Percentiles rank a stretch among this genome's conserved stretches.
Conservation (phyloP, 2,888 invertebrate genomes). For the Sylvicola cinctus region DNA sequence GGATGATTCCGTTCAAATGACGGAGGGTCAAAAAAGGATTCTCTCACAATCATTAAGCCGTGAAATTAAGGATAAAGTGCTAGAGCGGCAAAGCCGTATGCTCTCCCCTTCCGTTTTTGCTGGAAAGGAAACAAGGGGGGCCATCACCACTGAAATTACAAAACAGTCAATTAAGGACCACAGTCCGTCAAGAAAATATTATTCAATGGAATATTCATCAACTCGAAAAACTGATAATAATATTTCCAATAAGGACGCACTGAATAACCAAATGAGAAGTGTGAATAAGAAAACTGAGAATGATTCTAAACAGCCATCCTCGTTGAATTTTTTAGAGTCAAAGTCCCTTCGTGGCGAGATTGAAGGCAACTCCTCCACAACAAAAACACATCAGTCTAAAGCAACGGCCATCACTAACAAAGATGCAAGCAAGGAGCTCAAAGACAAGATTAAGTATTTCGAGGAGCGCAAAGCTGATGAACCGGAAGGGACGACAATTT, state of each 20-base stretch:
- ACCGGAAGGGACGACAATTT: slow-evolving; percentile 28
- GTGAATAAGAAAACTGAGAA: slow-evolving; percentile 16
- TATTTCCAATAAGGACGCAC: too few species aligned
- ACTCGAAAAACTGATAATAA: not conserved
- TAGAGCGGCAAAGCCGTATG: slow-evolving; percentile 17
- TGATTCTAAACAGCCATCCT: slow-evolving; percentile 9
- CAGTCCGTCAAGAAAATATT: slow-evolving; percentile 27
- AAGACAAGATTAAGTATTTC: slow-evolving; percentile 60
- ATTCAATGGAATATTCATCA: slow-evolving; percentile 20
- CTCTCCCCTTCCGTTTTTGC: slow-evolving; percentile 21
- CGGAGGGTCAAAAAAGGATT: slow-evolving; percentile 50
- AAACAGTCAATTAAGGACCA: slow-evolving; percentile 18
- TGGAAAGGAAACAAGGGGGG: slow-evolving; percentile 38
- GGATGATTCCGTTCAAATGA: slow-evolving; percentile 4
- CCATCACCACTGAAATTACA: slow-evolving; percentile 33
- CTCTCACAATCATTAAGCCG: slow-evolving; percentile 51
- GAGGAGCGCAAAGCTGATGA: slow-evolving; percentile 40
- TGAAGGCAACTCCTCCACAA: slow-evolving; percentile 6
- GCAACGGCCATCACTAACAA: slow-evolving; percentile 43
- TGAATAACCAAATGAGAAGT: too few species aligned
- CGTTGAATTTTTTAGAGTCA: slow-evolving; percentile 1
- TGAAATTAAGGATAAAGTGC: slow-evolving; percentile 46
- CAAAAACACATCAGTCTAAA: slow-evolving; percentile 39
- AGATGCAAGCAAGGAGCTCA: slow-evolving; percentile 36
- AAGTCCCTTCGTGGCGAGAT: not conserved